Base-by-base conservation (phyloP, 1,140 invertebrate genomes). In the Drosophila lowei region DNA sequence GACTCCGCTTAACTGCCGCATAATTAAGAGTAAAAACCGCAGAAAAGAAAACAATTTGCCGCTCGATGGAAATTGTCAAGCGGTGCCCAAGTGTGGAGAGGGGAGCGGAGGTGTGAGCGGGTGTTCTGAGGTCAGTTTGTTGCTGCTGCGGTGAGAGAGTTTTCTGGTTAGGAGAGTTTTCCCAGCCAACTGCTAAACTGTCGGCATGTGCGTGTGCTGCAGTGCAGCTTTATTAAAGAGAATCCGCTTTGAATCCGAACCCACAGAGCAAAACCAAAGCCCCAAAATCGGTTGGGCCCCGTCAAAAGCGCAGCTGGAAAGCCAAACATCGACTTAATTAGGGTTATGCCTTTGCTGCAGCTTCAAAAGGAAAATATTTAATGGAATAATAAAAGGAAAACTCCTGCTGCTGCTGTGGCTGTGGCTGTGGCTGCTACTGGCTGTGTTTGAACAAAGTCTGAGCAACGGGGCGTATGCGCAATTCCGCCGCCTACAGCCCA, bases 1-100 rank as follows among this genome's bases (percentile, higher is more conserved):
- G 28, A 50, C 71, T 73, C 68, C 70, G 62, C 67, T 60, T 57
- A 73, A 73, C 60, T 58, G 70, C 52, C 70, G 71, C 71, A 73
- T 73, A 74, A 73, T 74, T 74, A 74, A 74, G 71, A 73, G 60
- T 57, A 58, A 74, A 73, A 73, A 73, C 71, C 71, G 47, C 71
- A 73, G 48, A 54, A 30, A 72, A 55, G 57, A 73, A 72, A 73
- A 73, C 65, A 68, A 73, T 56, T 67, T 66, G 47, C n/a, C 28
- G 63, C 34, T 18, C 56, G 34, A 73, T 74, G 66, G 60, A 78
- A 65, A 71, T 57, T 57, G 67, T 42, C 63, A 28, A 59, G 54
- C 49, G 48, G 21, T 59, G 44, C 15, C 5, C 30, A 30, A 16
- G 44, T 52, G 50, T 28, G 15, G n/a, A 9, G 30, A 8, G 28